A percentile compares a stretch with the other conserved stretches of the same genome.
Conservation (phyloP, 2,797 vertebrate species). For the Anabacerthia variegaticeps region DNA sequence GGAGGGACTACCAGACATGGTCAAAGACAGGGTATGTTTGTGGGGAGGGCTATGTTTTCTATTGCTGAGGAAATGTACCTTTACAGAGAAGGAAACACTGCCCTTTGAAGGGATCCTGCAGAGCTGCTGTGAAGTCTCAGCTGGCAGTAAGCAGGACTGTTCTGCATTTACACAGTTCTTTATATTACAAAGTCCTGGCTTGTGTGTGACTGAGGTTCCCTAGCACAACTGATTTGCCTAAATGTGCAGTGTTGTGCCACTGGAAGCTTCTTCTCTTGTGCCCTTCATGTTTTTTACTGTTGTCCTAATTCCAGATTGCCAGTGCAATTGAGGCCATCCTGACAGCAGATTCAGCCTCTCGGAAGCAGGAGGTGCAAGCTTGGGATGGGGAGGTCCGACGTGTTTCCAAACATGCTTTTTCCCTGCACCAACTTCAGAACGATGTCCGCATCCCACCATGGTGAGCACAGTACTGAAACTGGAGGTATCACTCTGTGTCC, state of each 20-base stretch:
- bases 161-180: background rate
- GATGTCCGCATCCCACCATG: slow-evolving; percentile 94
- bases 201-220: background rate
- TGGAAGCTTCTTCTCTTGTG: background rate
- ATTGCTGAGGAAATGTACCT: background rate
- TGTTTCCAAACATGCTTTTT: slow-evolving; percentile 90
- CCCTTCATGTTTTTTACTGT: background rate
- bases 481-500: background rate
- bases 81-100: background rate
- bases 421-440: slow-evolving; percentile 93
- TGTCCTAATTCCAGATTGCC: slow-evolving; percentile 82
- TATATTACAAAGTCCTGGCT: background rate
- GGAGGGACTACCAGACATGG: slow-evolving; percentile 88
- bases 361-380: slow-evolving; percentile 93
- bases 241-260: background rate
- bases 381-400: slow-evolving; percentile 98
- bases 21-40: slow-evolving; percentile 89
- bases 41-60: background rate
- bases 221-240: background rate
- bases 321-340: slow-evolving; percentile 90
- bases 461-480: slow-evolving; percentile 72
- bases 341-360: slow-evolving; percentile 94
- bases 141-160: background rate
- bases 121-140: background rate
- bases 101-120: background rate